Percentiles rank a stretch among this genome's conserved stretches.
phyloP scores from a whole-genome alignment of 2,888 invertebrate genomes.

The Idaea biselata region DNA sequence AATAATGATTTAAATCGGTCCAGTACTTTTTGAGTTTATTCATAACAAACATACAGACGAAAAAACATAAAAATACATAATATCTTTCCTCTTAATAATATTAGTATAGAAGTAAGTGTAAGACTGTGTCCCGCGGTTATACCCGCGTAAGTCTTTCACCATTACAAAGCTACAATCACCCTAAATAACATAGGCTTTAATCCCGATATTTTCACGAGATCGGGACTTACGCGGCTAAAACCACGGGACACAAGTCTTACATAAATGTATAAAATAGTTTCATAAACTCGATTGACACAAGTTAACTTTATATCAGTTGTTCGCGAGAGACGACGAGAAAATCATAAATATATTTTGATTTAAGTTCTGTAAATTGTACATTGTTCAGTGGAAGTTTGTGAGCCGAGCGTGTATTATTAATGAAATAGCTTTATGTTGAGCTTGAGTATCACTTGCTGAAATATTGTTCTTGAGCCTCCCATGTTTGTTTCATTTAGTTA shows the following conservation, averaged over 20 bases:
- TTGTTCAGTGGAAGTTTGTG: not conserved
- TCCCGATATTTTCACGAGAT: too few species aligned
- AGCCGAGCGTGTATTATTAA: not conserved
- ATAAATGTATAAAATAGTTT: not conserved
- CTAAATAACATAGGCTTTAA: too few species aligned
- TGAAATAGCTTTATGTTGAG: not conserved
- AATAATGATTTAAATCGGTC: too few species aligned
- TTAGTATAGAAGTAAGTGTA: too few species aligned
- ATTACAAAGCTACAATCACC: too few species aligned
- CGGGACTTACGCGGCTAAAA: too few species aligned
- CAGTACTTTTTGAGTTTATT: too few species aligned
- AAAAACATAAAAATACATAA: too few species aligned
- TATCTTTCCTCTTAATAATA: too few species aligned
- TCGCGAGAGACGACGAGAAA: not conserved
- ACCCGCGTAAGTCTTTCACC: too few species aligned
- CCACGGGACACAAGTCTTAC: not conserved
- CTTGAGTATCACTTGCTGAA: not conserved
- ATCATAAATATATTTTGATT: slow-evolving; percentile 1
- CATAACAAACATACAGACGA: too few species aligned
- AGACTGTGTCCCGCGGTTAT: too few species aligned
- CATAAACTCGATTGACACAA: not conserved
- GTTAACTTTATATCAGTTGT: not conserved
- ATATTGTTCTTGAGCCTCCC: not conserved
- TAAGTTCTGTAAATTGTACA: not conserved
- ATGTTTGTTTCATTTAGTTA: not conserved